Percentiles rank a stretch among this genome's conserved stretches.
Conservation (phyloP, 2,888 invertebrate genomes). For the Drosophila anceps region DNA sequence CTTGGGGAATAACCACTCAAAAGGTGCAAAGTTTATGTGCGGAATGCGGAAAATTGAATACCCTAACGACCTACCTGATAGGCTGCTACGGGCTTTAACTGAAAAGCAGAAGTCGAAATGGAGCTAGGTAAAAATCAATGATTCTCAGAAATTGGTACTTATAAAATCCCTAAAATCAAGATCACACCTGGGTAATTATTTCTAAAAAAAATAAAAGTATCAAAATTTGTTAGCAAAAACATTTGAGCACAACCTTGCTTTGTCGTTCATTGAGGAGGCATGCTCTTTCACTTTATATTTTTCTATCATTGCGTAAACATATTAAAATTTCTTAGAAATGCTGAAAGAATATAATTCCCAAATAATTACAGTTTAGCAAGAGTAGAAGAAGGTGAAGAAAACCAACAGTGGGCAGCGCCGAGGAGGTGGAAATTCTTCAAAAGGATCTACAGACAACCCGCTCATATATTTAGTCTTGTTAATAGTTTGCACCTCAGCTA, state of each 20-base stretch:
- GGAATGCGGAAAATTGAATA: background rate
- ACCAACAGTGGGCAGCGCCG: background rate
- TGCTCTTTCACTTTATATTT: too few species aligned
- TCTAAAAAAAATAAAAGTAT: background rate
- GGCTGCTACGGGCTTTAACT: background rate
- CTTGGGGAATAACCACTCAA: conserved; percentile 29
- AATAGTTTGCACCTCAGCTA: background rate
- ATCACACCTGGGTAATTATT: background rate
- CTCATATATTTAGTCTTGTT: background rate
- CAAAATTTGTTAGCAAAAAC: too few species aligned
- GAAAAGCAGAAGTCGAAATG: background rate
- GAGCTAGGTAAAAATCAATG: too few species aligned
- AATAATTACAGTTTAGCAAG: too few species aligned
- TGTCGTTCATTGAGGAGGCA: too few species aligned
- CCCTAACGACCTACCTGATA: conserved; percentile 4
- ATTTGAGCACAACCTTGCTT: too few species aligned
- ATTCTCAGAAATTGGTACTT: background rate
- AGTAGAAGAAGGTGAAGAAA: background rate
- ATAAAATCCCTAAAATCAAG: background rate
- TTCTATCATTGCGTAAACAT: too few species aligned
- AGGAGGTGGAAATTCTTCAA: too few species aligned
- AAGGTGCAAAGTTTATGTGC: background rate
- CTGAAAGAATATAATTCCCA: too few species aligned
- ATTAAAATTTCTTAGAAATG: too few species aligned
- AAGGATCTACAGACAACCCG: too few species aligned